phyloP scores from a whole-genome alignment of 2,113 vertebrate genomes.

The Lycaon pictus region DNA sequence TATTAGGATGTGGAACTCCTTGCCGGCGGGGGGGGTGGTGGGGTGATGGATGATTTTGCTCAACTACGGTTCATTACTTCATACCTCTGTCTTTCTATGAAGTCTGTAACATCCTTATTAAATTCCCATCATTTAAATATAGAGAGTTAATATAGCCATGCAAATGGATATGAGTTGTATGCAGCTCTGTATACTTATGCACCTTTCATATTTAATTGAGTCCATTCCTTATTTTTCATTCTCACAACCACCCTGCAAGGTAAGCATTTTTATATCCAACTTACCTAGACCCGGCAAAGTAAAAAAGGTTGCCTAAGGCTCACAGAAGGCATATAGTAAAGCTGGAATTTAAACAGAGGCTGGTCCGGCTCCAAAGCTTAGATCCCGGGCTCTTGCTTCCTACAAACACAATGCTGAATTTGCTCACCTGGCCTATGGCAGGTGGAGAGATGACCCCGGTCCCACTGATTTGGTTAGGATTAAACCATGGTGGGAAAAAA shows the following conservation, averaged over 20 bases:
- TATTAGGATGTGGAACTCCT: background rate
- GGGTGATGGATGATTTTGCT: background rate
- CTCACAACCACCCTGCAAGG: background rate
- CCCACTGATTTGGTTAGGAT: slow-evolving; percentile 42
- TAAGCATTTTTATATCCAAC: background rate
- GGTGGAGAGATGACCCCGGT: background rate
- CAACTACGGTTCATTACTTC: background rate
- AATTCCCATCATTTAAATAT: background rate
- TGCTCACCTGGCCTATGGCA: background rate
- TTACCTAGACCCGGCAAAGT: background rate
- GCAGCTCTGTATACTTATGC: background rate
- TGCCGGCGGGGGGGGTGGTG: background rate
- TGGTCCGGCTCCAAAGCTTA: background rate
- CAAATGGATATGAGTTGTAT: background rate
- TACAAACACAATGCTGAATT: background rate
- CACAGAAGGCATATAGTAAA: slow-evolving; percentile 21
- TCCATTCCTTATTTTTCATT: slow-evolving; percentile 18
- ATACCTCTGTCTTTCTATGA: background rate
- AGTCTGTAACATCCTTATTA: background rate
- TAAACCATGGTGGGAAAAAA: background rate
- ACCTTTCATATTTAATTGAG: background rate
- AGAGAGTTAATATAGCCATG: background rate
- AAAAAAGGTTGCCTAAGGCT: background rate
- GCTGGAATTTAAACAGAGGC: slow-evolving; percentile 48
- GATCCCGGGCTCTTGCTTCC: background rate